Evolutionary conservation across 2,113 vertebrate species (phyloP).

Genomic region (Gymnobelideus leadbeateri): DNA sequence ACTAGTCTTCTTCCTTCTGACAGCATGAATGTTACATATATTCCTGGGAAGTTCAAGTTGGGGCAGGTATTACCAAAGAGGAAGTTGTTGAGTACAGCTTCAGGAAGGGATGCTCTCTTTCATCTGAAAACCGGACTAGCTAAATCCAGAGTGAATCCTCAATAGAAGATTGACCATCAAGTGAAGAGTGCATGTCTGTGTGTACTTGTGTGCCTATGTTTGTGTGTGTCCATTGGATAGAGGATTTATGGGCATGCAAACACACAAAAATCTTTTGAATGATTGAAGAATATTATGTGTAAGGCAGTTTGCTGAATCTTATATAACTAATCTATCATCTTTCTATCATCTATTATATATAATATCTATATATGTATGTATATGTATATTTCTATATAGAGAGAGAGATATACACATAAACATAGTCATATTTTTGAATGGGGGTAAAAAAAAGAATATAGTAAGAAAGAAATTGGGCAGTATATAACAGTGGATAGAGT

Average conservation of each 20-base stretch:
- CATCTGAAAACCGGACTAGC: background rate
- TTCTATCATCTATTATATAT: background rate
- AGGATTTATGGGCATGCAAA: background rate
- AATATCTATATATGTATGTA: background rate
- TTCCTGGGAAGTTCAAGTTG: background rate
- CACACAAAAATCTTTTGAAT: background rate
- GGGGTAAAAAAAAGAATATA: background rate
- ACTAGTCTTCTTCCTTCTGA: background rate
- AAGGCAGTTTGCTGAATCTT: background rate
- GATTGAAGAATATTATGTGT: background rate
- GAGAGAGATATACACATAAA: background rate
- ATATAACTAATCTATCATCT: background rate
- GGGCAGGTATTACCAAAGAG: background rate
- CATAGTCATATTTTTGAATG: background rate
- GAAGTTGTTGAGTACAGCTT: background rate
- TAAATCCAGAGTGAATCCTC: background rate
- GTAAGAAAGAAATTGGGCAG: background rate
- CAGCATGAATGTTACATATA: background rate
- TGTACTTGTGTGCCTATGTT: background rate
- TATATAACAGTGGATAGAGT: too few species aligned
- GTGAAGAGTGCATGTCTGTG: background rate
- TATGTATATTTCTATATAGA: background rate
- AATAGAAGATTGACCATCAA: background rate
- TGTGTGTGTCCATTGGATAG: background rate
- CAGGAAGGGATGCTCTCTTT: background rate